Conservation (phyloP, 2,113 vertebrate genomes). For the Albula goreensis region DNA sequence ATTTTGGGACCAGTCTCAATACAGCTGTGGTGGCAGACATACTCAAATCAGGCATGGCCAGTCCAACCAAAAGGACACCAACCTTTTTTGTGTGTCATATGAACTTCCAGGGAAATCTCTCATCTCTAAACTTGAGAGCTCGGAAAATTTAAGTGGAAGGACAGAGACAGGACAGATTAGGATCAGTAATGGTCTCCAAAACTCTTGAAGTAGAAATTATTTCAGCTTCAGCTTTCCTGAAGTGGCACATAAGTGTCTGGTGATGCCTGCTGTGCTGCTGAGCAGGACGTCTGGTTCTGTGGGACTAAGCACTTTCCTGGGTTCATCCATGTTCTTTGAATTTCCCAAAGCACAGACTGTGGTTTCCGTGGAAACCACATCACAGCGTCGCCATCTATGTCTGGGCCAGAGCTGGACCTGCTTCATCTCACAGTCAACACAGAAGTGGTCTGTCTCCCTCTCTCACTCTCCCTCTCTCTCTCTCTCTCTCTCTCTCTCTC, state of each 20-base stretch:
- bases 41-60: not conserved
- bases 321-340: slow-evolving; percentile 1
- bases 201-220: not conserved
- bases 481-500: not conserved
- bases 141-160: not conserved
- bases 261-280: slow-evolving; percentile 11
- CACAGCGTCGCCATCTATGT: slow-evolving; percentile 14
- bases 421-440: slow-evolving; percentile 26
- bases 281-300: not conserved
- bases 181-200: not conserved
- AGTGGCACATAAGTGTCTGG: slow-evolving; percentile 9
- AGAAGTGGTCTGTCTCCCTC: not conserved
- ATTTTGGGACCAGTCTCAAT: not conserved
- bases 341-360: not conserved
- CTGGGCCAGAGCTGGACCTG: slow-evolving; percentile 20
- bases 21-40: not conserved
- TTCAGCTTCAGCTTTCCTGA: not conserved
- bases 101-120: not conserved
- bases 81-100: not conserved
- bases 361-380: slow-evolving; percentile 20
- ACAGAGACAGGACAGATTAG: not conserved
- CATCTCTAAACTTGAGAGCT: not conserved
- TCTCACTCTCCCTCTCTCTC: not conserved
- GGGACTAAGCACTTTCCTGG: not conserved
- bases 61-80: not conserved